Percentiles rank a stretch among this genome's conserved stretches.
phyloP scores from a whole-genome alignment of 1,140 invertebrate genomes.

The Chrysoperla carnea region DNA sequence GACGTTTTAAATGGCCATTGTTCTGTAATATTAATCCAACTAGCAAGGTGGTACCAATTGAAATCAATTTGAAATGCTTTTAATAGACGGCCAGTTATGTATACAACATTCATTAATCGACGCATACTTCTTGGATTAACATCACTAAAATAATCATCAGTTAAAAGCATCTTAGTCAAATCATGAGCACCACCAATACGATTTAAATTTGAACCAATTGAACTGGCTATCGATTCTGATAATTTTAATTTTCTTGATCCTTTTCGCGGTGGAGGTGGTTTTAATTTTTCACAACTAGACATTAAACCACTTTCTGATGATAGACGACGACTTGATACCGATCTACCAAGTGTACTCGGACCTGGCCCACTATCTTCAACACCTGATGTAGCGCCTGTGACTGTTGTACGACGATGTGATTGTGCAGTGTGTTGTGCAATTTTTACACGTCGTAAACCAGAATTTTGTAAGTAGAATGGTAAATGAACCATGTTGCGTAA shows the following conservation, averaged over 20 bases:
- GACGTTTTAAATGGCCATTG: constrained; percentile 96
- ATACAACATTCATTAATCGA: constrained; percentile 92
- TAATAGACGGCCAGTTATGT: constrained; percentile 84
- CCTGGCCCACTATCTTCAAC: not conserved
- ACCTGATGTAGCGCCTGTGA: not conserved
- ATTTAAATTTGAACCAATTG: constrained; percentile 74
- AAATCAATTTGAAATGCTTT: constrained; percentile 99
- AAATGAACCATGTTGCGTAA: constrained; percentile 92
- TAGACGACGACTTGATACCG: constrained; percentile 48
- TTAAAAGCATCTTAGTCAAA: constrained; percentile 71
- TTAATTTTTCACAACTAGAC: constrained; percentile 56
- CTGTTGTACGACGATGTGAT: constrained; percentile 14
- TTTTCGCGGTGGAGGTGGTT: constrained; percentile 26
- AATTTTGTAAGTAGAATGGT: constrained; percentile 95
- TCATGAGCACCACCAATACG: constrained; percentile 49
- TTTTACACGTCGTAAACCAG: constrained; percentile 75
- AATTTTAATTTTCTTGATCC: constrained; percentile 51
- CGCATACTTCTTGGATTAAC: constrained; percentile 95
- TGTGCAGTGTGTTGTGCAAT: constrained; percentile 64
- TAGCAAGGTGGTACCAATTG: constrained; percentile 93
- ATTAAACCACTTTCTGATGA: constrained; percentile 64
- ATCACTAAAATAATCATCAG: constrained; percentile 93
- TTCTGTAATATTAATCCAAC: constrained; percentile 96
- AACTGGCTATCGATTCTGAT: constrained; percentile 78
- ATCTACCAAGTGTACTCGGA: constrained; percentile 25